Evolutionary conservation across 2,113 vertebrate genomes (phyloP).

Genomic region (Junco hyemalis): DNA sequence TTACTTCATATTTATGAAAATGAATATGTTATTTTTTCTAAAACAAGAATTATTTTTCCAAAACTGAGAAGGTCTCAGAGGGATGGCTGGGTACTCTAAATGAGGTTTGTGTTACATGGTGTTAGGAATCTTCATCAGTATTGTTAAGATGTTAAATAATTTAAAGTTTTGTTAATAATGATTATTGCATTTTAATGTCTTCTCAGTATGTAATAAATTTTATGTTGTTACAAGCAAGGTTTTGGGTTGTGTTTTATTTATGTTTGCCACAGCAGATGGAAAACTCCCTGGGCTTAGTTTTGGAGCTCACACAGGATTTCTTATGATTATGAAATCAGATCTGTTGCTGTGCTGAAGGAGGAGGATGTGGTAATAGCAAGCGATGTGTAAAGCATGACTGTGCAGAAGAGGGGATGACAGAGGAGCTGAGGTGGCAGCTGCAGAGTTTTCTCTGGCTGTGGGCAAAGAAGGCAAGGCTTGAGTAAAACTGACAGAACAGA

Average conservation of each 20-base stretch:
- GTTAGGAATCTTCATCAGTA: neutral
- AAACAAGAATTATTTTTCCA: neutral
- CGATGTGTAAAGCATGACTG: neutral
- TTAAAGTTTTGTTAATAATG: neutral
- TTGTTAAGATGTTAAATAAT: neutral
- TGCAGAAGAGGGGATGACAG: neutral
- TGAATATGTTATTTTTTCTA: neutral
- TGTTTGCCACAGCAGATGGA: neutral
- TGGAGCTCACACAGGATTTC: neutral
- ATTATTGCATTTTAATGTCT: neutral
- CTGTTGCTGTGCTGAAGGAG: neutral
- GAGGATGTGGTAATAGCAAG: neutral
- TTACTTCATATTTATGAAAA: neutral
- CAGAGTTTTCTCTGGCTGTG: neutral
- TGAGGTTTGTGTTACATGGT: neutral
- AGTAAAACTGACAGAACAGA: neutral
- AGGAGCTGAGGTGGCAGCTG: neutral
- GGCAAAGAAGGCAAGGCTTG: neutral
- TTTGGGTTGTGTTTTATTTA: neutral
- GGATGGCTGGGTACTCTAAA: neutral
- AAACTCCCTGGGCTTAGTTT: neutral
- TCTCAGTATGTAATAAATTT: neutral
- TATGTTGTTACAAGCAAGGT: neutral
- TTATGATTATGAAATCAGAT: neutral
- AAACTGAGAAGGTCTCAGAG: neutral